phyloP scores from a whole-genome alignment of 2,888 invertebrate genomes.

The Ennomos erosarius region DNA sequence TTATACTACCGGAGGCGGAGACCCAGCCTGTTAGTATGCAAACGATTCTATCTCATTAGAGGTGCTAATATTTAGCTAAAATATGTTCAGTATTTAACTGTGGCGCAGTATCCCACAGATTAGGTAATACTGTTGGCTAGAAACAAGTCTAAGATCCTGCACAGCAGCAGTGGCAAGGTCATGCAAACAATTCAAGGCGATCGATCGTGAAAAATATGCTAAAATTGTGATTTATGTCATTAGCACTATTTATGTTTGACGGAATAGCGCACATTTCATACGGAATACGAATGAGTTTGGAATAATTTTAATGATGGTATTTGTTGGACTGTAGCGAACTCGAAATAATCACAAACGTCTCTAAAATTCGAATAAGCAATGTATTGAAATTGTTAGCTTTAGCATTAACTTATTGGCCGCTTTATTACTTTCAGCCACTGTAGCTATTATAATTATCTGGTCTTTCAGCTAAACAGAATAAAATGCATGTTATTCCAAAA shows the following conservation, averaged over 20 bases:
- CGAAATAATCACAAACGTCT: too few relatives aligned
- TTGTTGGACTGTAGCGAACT: neutral
- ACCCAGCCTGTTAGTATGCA: slow-evolving; percentile 35
- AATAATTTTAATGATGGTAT: slow-evolving; percentile 1
- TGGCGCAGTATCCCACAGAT: slow-evolving; percentile 12
- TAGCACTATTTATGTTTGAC: too few relatives aligned
- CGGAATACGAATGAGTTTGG: too few relatives aligned
- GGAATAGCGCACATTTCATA: neutral
- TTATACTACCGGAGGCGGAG: slow-evolving; percentile 9
- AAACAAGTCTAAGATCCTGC: slow-evolving; percentile 35
- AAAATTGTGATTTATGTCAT: slow-evolving; percentile 32
- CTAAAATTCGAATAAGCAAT: too few relatives aligned
- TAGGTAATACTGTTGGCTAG: slow-evolving; percentile 10
- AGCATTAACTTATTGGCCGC: too few relatives aligned
- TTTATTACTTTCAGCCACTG: too few relatives aligned
- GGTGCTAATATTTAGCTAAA: slow-evolving; percentile 49
- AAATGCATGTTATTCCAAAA: too few relatives aligned
- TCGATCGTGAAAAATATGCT: slow-evolving; percentile 29
- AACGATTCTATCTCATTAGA: slow-evolving; percentile 53
- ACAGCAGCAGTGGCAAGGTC: slow-evolving; percentile 44
- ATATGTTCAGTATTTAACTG: slow-evolving; percentile 22
- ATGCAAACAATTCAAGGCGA: slow-evolving; percentile 34
- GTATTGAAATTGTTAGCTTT: too few relatives aligned
- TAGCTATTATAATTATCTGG: too few relatives aligned
- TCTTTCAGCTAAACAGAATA: too few relatives aligned